Evolutionary conservation across 2,888 invertebrate species (phyloP).

Genomic region (Thymelicus acteon): DNA sequence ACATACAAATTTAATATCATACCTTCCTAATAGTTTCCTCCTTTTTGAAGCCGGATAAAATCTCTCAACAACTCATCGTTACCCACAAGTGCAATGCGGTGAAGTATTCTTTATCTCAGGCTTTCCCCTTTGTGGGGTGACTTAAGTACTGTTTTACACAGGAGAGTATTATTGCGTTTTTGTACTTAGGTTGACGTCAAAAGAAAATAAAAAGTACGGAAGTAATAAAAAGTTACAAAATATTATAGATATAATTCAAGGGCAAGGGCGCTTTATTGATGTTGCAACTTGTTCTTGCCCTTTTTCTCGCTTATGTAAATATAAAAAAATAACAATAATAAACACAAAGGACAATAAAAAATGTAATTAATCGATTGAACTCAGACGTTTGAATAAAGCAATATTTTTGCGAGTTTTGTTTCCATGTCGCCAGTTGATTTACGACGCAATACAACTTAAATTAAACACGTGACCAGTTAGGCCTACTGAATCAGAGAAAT

Average conservation of each 20-base stretch:
- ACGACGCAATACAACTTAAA: conserved; percentile 35
- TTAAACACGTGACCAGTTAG: conserved; percentile 12
- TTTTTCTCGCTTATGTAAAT: no score
- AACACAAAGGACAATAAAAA: neutral
- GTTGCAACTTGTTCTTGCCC: no score
- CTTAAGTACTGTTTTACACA: neutral
- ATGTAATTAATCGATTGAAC: conserved; percentile 55
- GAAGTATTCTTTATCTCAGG: neutral
- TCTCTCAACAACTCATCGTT: neutral
- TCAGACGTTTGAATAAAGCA: conserved; percentile 74
- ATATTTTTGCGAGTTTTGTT: conserved; percentile 55
- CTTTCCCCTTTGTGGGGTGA: neutral
- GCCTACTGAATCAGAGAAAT: neutral
- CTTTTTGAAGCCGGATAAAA: neutral
- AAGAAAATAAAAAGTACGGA: no score
- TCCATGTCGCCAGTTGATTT: conserved; percentile 56
- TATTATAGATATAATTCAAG: no score
- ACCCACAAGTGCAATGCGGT: neutral
- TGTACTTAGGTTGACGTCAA: no score
- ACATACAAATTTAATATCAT: no score
- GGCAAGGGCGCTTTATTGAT: no score
- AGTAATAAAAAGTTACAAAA: no score
- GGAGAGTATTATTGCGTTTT: neutral
- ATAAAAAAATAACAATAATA: no score
- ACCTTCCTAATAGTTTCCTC: no score